These are phyloP conservation scores for Dicrostonyx torquatus DNA, from an alignment of 2,797 vertebrate species.

Conservation along the genomic window DNA sequence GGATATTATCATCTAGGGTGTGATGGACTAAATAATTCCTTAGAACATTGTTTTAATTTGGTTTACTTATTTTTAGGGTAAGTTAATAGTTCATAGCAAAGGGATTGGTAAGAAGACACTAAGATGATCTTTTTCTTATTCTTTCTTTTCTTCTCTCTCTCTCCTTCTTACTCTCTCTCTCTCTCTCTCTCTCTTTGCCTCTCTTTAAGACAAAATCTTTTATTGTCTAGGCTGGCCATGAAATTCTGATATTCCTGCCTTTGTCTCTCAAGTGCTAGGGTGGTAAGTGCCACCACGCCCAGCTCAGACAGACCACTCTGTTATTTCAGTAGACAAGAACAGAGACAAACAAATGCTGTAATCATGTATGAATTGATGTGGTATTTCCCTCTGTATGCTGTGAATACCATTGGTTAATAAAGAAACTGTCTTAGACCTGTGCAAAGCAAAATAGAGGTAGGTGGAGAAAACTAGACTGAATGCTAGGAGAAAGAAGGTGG, in stretches of 20 bases:
- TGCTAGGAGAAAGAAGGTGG: no score
- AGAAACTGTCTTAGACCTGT: no score
- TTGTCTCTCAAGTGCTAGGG: neutral
- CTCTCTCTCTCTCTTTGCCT: no score
- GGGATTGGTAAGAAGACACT: neutral
- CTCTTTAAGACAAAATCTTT: neutral
- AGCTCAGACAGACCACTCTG: neutral
- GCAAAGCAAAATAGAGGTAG: no score
- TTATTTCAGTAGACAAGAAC: constrained; percentile 1
- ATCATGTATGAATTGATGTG: neutral
- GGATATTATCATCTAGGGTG: neutral
- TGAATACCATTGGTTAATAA: no score
- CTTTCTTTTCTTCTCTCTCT: no score
- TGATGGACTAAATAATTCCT: constrained; percentile 26
- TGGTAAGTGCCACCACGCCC: neutral
- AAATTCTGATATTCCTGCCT: neutral
- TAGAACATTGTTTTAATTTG: neutral
- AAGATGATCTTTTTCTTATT: neutral
- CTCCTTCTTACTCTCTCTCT: no score
- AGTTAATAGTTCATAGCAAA: neutral
- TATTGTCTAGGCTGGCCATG: neutral
- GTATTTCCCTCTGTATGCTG: no score
- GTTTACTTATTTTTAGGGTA: neutral
- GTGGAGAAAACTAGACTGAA: no score
- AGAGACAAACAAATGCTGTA: constrained; percentile 35